These are phyloP conservation scores for Spodoptera exigua DNA, from an alignment of 2,888 invertebrate species.

Conservation along the genomic window DNA sequence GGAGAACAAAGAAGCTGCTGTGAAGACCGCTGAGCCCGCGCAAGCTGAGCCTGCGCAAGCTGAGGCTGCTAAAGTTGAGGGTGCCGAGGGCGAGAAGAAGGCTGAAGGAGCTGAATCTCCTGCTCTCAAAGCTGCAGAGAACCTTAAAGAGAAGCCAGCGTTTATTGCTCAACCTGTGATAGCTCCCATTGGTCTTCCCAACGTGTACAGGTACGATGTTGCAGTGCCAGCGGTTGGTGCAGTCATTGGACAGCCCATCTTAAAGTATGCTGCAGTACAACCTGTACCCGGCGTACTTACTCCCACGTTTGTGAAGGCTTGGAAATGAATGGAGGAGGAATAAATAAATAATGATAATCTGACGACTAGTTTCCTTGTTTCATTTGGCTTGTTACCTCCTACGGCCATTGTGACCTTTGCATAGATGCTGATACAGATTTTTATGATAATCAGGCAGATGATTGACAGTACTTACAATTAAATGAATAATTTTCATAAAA, in stretches of 20 bases:
- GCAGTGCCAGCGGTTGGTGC: slow-evolving; percentile 33
- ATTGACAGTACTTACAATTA: too few relatives aligned
- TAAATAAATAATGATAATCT: slow-evolving; percentile 45
- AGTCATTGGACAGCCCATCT: slow-evolving; percentile 41
- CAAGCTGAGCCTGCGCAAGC: slow-evolving; percentile 27
- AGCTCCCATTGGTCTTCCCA: slow-evolving; percentile 25
- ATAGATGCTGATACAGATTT: neutral
- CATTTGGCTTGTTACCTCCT: slow-evolving; percentile 23
- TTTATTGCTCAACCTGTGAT: slow-evolving; percentile 29
- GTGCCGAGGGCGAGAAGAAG: slow-evolving; percentile 22
- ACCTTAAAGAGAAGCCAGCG: slow-evolving; percentile 42
- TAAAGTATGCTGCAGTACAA: slow-evolving; percentile 48
- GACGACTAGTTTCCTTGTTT: slow-evolving; percentile 41
- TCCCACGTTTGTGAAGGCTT: slow-evolving; percentile 49
- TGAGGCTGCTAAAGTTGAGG: too few relatives aligned
- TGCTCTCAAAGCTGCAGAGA: slow-evolving; percentile 41
- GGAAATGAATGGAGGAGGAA: slow-evolving; percentile 25
- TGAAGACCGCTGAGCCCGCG: slow-evolving; percentile 20
- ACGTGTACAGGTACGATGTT: slow-evolving; percentile 50
- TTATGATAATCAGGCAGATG: neutral
- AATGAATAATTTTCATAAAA: too few relatives aligned
- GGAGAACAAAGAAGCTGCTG: slow-evolving; percentile 58
- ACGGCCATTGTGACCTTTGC: slow-evolving; percentile 3
- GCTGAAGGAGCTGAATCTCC: slow-evolving; percentile 26
- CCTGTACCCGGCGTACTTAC: slow-evolving; percentile 38